These are phyloP conservation scores for Pteronura brasiliensis DNA, from an alignment of 2,113 vertebrate genomes.

Conservation along the genomic window DNA sequence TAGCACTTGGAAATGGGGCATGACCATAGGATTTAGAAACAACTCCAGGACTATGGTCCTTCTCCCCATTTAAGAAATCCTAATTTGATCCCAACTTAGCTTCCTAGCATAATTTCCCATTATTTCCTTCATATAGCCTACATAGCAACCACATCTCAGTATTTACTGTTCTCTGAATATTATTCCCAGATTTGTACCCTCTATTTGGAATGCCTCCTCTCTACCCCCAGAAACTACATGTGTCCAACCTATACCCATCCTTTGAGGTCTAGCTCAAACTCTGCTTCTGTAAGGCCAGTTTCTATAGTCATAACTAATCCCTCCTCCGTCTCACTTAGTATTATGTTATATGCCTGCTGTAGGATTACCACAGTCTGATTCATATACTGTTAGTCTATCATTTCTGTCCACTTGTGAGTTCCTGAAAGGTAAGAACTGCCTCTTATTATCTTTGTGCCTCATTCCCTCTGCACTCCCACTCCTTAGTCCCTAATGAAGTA, in stretches of 20 bases:
- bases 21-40: neutral
- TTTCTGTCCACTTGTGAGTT: neutral
- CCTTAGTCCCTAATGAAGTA: neutral
- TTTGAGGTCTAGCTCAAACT: neutral
- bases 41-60: neutral
- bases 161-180: neutral
- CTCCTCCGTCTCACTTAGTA: neutral
- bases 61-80: neutral
- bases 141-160: neutral
- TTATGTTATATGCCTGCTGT: neutral
- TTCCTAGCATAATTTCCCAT: neutral
- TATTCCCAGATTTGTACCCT: neutral
- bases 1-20: neutral
- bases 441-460: neutral
- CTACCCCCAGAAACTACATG: neutral
- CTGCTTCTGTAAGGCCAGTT: neutral
- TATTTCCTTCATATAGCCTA: neutral
- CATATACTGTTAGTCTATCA: neutral
- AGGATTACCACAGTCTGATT: neutral
- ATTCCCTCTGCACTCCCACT: neutral
- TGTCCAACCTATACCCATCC: neutral
- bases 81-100: neutral
- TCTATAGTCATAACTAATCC: neutral
- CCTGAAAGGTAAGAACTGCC: neutral
- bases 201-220: neutral